Conservation (phyloP, 2,113 vertebrate genomes). For the Macquaria australasica region DNA sequence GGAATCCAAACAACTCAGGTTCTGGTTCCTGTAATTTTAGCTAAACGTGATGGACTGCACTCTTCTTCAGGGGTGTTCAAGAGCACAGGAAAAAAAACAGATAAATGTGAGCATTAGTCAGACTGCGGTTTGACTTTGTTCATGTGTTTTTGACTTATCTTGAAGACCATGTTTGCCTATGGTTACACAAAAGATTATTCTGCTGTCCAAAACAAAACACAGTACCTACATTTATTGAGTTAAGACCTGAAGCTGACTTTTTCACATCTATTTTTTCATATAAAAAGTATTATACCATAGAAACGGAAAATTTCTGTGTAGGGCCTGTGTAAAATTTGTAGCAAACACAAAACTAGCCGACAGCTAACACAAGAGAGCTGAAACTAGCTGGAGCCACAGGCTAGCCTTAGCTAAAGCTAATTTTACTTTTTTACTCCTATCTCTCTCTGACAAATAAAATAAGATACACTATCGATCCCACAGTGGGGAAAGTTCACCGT, state of each 20-base stretch:
- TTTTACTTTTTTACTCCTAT: not conserved
- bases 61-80: conserved; percentile 3
- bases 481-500: too few relatives aligned
- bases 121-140: not conserved
- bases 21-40: conserved; percentile 15
- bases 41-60: not conserved
- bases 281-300: not conserved
- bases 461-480: too few relatives aligned
- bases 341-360: too few relatives aligned
- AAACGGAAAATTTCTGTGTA: not conserved
- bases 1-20: conserved; percentile 23
- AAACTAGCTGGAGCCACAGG: not conserved
- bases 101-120: not conserved
- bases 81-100: not conserved
- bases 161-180: not conserved
- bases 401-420: not conserved
- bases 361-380: not conserved
- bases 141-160: not conserved
- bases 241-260: not conserved
- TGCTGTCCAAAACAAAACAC: not conserved
- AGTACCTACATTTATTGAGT: not conserved
- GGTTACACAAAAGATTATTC: not conserved
- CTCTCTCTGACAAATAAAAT: not conserved
- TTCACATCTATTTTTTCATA: not conserved
- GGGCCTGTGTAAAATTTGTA: too few relatives aligned